Conservation (phyloP, 2,113 vertebrate genomes). For the Xenus cinereus region DNA sequence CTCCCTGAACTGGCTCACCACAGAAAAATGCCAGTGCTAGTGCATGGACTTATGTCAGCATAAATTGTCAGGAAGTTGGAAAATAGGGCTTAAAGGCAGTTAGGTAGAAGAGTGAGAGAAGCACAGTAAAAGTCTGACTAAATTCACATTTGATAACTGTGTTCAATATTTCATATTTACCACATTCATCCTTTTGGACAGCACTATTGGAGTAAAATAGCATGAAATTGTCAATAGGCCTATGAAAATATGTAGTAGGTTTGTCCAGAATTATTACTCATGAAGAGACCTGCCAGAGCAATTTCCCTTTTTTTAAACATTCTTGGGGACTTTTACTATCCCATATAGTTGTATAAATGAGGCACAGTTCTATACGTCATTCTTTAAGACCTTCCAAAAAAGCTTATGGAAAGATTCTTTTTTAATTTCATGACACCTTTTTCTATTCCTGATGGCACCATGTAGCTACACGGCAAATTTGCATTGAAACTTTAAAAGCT, state of each 20-base stretch:
- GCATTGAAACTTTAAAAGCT: neutral
- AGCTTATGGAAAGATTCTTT: neutral
- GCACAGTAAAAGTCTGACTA: neutral
- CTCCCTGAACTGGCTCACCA: neutral
- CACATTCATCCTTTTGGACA: neutral
- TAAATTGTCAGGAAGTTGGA: neutral
- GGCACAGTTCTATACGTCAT: neutral
- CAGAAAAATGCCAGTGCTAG: neutral
- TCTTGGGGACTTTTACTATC: neutral
- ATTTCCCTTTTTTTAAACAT: neutral
- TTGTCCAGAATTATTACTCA: neutral
- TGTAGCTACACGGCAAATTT: neutral
- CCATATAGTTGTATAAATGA: neutral
- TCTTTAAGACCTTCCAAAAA: neutral
- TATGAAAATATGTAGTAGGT: neutral
- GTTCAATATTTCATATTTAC: neutral
- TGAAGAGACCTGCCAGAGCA: neutral
- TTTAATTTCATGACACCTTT: neutral
- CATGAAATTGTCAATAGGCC: neutral
- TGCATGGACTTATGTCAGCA: neutral
- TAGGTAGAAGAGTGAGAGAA: neutral
- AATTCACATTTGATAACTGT: neutral
- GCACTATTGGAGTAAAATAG: neutral
- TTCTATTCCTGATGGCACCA: neutral
- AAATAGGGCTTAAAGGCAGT: neutral